Conservation (phyloP, 2,113 vertebrate species). For the Aspiorhynchus laticeps region DNA sequence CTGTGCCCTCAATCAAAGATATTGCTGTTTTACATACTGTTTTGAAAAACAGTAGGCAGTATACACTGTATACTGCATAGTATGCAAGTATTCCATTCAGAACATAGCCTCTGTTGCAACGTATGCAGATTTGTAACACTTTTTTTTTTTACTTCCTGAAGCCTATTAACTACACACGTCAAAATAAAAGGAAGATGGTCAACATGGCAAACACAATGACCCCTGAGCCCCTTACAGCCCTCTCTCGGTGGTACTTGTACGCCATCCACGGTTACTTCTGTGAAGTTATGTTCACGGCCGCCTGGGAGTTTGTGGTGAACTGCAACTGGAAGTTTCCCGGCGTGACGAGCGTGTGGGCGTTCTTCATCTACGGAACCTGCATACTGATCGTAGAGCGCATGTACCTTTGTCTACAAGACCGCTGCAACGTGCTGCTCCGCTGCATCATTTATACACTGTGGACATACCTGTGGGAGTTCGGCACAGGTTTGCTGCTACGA, state of each 20-base stretch:
- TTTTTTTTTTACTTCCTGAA: constrained; percentile 42
- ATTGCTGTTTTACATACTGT: no score
- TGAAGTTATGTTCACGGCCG: constrained; percentile 98
- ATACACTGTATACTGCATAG: background rate
- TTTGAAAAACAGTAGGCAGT: background rate
- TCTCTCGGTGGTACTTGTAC: constrained; percentile 98
- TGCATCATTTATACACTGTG: constrained; percentile 96
- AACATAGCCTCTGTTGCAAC: background rate
- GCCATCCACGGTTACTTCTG: constrained; percentile 99
- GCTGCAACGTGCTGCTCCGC: constrained; percentile 86
- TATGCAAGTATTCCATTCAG: background rate
- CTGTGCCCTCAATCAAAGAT: no score
- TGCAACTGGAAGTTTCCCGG: constrained; percentile 98
- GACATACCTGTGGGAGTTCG: constrained; percentile 97
- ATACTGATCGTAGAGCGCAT: constrained; percentile 96
- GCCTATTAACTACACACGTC: constrained; percentile 2
- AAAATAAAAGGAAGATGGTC: constrained; percentile 52
- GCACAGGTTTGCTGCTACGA: constrained; percentile 89
- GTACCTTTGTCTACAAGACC: constrained; percentile 87
- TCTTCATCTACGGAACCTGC: constrained; percentile 98
- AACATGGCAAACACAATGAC: constrained; percentile 71
- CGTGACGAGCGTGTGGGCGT: constrained; percentile 96
- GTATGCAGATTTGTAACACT: background rate
- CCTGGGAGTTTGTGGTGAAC: constrained; percentile 96
- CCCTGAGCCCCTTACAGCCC: constrained; percentile 87